A percentile compares a stretch with the other conserved stretches of the same genome.
Conservation (phyloP, 64 coral and sea anemone species). For the Pocillopora damicornis region DNA sequence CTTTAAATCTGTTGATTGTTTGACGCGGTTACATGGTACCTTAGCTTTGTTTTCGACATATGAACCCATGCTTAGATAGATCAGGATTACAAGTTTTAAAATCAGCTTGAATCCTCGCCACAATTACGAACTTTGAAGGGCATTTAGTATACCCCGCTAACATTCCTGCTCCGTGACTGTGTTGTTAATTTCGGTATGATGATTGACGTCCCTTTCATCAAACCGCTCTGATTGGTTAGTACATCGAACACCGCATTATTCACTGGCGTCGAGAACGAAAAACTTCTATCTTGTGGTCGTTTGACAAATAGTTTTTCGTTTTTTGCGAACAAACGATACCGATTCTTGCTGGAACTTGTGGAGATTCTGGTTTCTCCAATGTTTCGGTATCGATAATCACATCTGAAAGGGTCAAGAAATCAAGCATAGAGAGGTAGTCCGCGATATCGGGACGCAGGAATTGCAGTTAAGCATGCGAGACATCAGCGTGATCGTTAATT, state of each 20-base stretch:
- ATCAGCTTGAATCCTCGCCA: conserved; percentile 17
- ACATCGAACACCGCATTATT: conserved; percentile 22
- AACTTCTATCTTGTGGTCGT: conserved; percentile 21
- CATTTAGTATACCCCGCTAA: neutral
- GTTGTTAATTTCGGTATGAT: conserved; percentile 66
- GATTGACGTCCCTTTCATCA: conserved; percentile 62
- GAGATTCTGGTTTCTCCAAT: neutral
- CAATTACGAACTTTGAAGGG: conserved; percentile 6
- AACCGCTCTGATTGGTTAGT: conserved; percentile 63
- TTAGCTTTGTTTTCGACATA: neutral
- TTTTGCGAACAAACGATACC: neutral
- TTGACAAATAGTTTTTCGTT: conserved; percentile 1
- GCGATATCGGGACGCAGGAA: neutral
- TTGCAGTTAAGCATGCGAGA: conserved; percentile 32
- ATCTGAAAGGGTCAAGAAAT: conserved; percentile 30
- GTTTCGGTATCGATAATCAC: neutral
- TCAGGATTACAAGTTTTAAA: conserved; percentile 3
- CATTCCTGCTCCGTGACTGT: conserved; percentile 55
- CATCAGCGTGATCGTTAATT: conserved; percentile 16
- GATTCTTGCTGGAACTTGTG: neutral
- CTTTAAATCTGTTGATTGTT: conserved; percentile 20
- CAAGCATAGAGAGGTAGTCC: neutral
- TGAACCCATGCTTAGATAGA: neutral
- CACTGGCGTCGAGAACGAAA: conserved; percentile 25
- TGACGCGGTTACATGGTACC: neutral